phyloP scores from a whole-genome alignment of 2,797 vertebrate species.

The Ficedula albicollis region DNA sequence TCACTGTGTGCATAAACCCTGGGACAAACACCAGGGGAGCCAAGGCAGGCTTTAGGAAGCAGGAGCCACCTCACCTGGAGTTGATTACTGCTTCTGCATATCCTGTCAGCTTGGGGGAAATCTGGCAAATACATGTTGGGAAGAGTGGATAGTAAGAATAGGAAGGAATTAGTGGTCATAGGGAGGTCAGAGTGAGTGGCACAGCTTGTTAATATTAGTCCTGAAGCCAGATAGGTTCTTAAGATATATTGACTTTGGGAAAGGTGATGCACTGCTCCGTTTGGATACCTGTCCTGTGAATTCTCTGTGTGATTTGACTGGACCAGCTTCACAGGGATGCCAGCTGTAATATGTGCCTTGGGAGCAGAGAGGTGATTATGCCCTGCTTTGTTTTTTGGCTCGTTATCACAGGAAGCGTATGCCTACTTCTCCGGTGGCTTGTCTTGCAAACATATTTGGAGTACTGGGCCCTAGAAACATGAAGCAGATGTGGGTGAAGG shows the following conservation, averaged over 20 bases:
- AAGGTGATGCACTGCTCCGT: neutral
- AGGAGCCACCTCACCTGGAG: constrained; percentile 35
- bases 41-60: neutral
- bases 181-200: constrained; percentile 21
- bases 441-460: neutral
- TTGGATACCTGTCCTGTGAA: neutral
- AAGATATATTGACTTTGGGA: neutral
- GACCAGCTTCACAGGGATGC: neutral
- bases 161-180: constrained; percentile 14
- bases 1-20: neutral
- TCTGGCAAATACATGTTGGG: constrained; percentile 24
- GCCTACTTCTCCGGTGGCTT: neutral
- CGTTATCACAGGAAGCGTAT: neutral
- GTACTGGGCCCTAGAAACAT: neutral
- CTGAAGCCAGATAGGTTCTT: neutral
- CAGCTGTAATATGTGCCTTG: neutral
- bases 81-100: constrained; percentile 9
- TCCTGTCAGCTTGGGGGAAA: neutral
- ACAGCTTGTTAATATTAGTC: neutral
- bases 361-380: neutral
- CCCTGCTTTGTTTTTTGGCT: neutral
- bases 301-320: neutral
- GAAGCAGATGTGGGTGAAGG: neutral
- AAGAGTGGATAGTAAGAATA: neutral
- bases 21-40: neutral